Percentiles rank a stretch among this genome's conserved stretches.
phyloP scores from a whole-genome alignment of 2,888 invertebrate species.

The Pseudolycoriella hygida region DNA sequence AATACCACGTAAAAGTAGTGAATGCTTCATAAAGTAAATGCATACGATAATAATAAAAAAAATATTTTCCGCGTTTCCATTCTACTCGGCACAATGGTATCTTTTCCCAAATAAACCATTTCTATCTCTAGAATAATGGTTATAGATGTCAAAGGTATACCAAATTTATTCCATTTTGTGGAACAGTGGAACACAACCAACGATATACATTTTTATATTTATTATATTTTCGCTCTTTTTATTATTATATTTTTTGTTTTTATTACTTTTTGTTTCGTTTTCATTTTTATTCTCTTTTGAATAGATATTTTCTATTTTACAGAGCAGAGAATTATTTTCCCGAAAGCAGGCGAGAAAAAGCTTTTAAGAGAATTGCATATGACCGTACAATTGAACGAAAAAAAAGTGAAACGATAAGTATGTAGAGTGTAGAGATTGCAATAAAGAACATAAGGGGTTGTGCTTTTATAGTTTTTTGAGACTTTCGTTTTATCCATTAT shows the following conservation, averaged over 20 bases:
- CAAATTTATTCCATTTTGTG: not conserved
- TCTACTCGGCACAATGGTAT: not conserved
- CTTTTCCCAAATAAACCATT: not conserved
- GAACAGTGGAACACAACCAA: too few species aligned
- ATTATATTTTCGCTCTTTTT: too few species aligned
- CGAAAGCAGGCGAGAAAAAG: not conserved
- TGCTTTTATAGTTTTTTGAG: too few species aligned
- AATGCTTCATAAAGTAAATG: too few species aligned
- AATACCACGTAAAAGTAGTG: too few species aligned
- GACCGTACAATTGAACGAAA: not conserved
- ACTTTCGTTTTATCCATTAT: too few species aligned
- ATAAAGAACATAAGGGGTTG: too few species aligned
- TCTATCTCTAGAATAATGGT: not conserved
- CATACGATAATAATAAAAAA: not conserved
- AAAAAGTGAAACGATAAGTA: not conserved
- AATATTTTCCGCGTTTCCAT: not conserved
- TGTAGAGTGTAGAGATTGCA: not conserved
- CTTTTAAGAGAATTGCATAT: slow-evolving; percentile 3
- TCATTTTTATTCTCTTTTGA: too few species aligned
- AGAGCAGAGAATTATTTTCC: not conserved
- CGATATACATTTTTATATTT: too few species aligned
- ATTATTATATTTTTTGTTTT: too few species aligned
- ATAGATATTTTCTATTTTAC: not conserved
- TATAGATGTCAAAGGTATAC: slow-evolving; percentile 1
- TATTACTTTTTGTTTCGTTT: too few species aligned